A percentile compares a stretch with the other conserved stretches of the same genome.
These are phyloP conservation scores for Zootermopsis nevadensis DNA, from an alignment of 2,888 invertebrate species.

Conservation along the genomic window DNA sequence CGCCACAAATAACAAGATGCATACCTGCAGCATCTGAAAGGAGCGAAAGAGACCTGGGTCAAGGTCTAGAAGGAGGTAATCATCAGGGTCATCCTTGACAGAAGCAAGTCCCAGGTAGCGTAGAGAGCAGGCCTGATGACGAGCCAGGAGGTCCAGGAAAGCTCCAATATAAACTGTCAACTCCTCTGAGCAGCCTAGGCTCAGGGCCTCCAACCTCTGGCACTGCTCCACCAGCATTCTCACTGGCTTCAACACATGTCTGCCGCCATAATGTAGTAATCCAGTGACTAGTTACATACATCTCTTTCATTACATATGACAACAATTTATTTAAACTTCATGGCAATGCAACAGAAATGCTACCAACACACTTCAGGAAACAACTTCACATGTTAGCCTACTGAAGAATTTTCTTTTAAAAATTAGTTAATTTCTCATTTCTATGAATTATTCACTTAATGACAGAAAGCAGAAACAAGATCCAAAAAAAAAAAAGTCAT, in stretches of 20 bases:
- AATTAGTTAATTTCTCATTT: too few relatives aligned
- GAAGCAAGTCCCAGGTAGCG: slow-evolving; percentile 76
- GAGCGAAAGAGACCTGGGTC: slow-evolving; percentile 69
- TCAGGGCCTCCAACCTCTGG: slow-evolving; percentile 64
- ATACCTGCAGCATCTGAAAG: slow-evolving; percentile 70
- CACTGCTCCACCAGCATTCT: slow-evolving; percentile 64
- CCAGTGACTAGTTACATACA: not conserved
- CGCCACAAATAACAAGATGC: too few relatives aligned
- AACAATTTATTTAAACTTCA: too few relatives aligned
- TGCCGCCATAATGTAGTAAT: slow-evolving; percentile 49
- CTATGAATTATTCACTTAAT: too few relatives aligned
- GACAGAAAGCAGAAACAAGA: too few relatives aligned
- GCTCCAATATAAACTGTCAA: slow-evolving; percentile 63
- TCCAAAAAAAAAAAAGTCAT: too few relatives aligned
- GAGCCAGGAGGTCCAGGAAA: slow-evolving; percentile 63
- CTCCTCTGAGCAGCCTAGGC: slow-evolving; percentile 69
- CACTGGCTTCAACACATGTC: slow-evolving; percentile 60
- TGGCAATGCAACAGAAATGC: too few relatives aligned
- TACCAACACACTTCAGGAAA: too few relatives aligned
- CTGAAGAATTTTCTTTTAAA: too few relatives aligned
- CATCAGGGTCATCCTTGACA: slow-evolving; percentile 78
- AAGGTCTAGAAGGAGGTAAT: slow-evolving; percentile 70
- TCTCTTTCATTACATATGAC: not conserved
- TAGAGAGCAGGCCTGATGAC: slow-evolving; percentile 68
- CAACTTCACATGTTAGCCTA: too few relatives aligned